Conservation (phyloP, 37 sponge, comb jelly and placozoan genomes). For the Petrosia ficiformis region DNA sequence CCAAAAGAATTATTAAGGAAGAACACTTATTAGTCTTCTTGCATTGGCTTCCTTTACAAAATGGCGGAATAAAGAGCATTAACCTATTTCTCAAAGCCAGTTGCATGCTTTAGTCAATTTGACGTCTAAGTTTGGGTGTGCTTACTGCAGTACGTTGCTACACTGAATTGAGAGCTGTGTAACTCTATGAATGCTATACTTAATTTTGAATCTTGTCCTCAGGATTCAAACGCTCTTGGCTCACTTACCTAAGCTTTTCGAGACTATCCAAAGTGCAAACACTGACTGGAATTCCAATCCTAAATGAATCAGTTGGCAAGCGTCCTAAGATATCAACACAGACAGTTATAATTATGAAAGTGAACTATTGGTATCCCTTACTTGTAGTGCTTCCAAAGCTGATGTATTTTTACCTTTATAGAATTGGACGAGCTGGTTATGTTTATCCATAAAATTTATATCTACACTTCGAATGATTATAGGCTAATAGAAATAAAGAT, state of each 20-base stretch:
- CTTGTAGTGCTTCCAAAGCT: conserved; percentile 29
- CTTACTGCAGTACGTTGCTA: too few relatives aligned
- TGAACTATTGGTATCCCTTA: conserved; percentile 3
- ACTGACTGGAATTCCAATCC: conserved; percentile 7
- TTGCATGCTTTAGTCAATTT: too few relatives aligned
- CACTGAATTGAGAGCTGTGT: too few relatives aligned
- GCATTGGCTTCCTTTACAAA: too few relatives aligned
- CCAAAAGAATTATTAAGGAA: too few relatives aligned
- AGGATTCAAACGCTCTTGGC: too few relatives aligned
- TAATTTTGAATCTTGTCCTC: too few relatives aligned
- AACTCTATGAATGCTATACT: too few relatives aligned
- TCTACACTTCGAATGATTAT: conserved; percentile 24
- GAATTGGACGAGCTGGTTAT: conserved; percentile 51
- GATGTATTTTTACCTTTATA: conserved; percentile 38
- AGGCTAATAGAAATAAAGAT: conserved; percentile 20
- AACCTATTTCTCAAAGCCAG: too few relatives aligned
- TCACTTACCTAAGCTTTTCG: conserved; percentile 55
- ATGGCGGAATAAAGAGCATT: too few relatives aligned
- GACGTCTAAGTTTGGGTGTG: too few relatives aligned
- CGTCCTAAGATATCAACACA: conserved; percentile 14
- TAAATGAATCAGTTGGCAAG: conserved; percentile 24
- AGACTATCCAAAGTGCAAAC: conserved; percentile 61
- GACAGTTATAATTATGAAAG: not conserved
- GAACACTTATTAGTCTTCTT: too few relatives aligned
- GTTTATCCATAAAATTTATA: conserved; percentile 34